Percentiles rank a stretch among this genome's conserved stretches.
Evolutionary conservation across 2,888 invertebrate genomes (phyloP).

Genomic region (Axea sp.): DNA sequence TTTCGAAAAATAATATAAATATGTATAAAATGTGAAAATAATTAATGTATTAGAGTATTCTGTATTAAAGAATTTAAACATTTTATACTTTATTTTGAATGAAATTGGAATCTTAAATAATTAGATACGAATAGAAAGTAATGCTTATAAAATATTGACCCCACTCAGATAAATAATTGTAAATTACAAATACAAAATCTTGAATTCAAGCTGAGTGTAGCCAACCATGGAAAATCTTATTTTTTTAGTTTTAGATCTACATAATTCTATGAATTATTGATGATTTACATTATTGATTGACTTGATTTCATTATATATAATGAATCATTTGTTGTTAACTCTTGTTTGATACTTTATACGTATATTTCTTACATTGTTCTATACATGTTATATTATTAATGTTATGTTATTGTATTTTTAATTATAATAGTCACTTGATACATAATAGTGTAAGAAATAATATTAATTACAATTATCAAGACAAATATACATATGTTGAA

Average conservation of each 20-base stretch:
- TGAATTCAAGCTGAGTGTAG: slow-evolving; percentile 55
- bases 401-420: slow-evolving; percentile 63
- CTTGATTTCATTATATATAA: slow-evolving; percentile 76
- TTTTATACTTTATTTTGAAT: slow-evolving; percentile 3
- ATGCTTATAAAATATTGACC: slow-evolving; percentile 61
- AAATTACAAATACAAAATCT: slow-evolving; percentile 16
- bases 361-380: slow-evolving; percentile 59
- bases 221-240: slow-evolving; percentile 66
- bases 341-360: slow-evolving; percentile 67
- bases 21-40: too few relatives aligned
- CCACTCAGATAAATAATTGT: slow-evolving; percentile 63
- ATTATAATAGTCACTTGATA: slow-evolving; percentile 52
- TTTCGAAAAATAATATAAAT: too few relatives aligned
- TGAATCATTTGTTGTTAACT: slow-evolving; percentile 75
- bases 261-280: slow-evolving; percentile 68
- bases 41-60: too few relatives aligned
- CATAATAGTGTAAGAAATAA: slow-evolving; percentile 33
- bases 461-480: slow-evolving; percentile 31
- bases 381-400: slow-evolving; percentile 55
- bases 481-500: slow-evolving; percentile 43
- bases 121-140: slow-evolving; percentile 23
- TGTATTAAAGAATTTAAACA: too few relatives aligned
- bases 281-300: slow-evolving; percentile 67
- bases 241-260: slow-evolving; percentile 62
- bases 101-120: slow-evolving; percentile 15